Conservation (phyloP, 2,888 invertebrate species). For the Macrostomum cliftonense region DNA sequence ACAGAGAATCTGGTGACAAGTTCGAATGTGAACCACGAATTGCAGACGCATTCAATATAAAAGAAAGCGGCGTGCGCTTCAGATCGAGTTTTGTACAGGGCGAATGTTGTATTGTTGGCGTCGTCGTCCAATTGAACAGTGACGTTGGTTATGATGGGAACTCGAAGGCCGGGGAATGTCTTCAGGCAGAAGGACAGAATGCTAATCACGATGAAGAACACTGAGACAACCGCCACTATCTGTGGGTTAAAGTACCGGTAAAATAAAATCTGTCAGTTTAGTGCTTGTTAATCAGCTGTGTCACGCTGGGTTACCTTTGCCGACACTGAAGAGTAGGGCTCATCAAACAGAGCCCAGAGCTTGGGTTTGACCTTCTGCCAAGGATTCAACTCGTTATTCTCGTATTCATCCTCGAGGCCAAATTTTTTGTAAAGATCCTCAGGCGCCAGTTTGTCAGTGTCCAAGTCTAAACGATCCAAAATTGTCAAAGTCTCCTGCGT, state of each 20-base stretch:
- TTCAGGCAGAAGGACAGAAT: constrained; percentile 87
- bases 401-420: constrained; percentile 44
- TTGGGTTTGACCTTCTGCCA: constrained; percentile 93
- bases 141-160: constrained; percentile 24
- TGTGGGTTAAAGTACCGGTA: constrained; percentile 44
- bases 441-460: constrained; percentile 83
- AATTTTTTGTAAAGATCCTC: constrained; percentile 94
- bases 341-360: constrained; percentile 96
- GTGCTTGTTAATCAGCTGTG: too few species aligned
- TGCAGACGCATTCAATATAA: constrained; percentile 75
- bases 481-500: constrained; percentile 96
- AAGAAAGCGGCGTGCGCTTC: constrained; percentile 43
- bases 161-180: constrained; percentile 59
- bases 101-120: not conserved
- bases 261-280: too few species aligned
- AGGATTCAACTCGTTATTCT: constrained; percentile 36
- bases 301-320: constrained; percentile 88
- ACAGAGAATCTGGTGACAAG: constrained; percentile 67
- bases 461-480: constrained; percentile 82
- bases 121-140: constrained; percentile 4
- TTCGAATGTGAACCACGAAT: constrained; percentile 84
- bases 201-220: constrained; percentile 86
- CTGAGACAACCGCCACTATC: constrained; percentile 78
- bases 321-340: constrained; percentile 88
- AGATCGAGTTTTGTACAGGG: constrained; percentile 2